Evolutionary conservation across 2,797 vertebrate genomes (phyloP), one percentile per base, ranked within the genome.

Genomic region (Thunnus albacares): DNA sequence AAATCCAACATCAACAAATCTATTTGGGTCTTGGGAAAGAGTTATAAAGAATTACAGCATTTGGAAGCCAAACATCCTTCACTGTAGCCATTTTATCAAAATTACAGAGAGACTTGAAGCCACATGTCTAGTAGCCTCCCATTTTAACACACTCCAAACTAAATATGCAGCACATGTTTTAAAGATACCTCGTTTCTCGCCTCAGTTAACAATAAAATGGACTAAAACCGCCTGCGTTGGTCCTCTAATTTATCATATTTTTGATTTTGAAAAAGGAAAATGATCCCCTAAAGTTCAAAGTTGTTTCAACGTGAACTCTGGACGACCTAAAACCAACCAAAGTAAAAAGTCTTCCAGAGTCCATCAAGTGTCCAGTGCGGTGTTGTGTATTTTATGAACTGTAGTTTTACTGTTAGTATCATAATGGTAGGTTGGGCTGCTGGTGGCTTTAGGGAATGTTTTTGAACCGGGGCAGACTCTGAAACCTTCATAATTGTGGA

Each of bases 401-500:
- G 45, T 45, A 79, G 53, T 53, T 74, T 68, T 72, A 70, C 63
- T 75, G 67, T 83, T 65, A 47, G 74, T 30, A 71, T 69, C 33
- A 35, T 84, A 87, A 87, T 87, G 55, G 86, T 24, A 81, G 38
- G 82, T 61, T 80, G 59, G 35, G 35, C 53, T 2, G 30, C 76
- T 58, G 75, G 62, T 67, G 67, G 83, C 63, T 83, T 77, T 17
- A 5, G 51, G 61, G 64, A 60, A 51, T 49, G 81, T 66, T 78
- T 84, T 26, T 79, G 84, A 85, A 71, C 80, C 6, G 1, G 28
- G 61, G 17, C 52, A 41, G 57, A 82, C 53, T 64, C 79, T 47
- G 45, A 79, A 88, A 66, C 66, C 60, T 55, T 74, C 58, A 74
- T 65, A 66, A 56, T 41, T 87, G 77, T 72, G 86, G 84, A 75